Percentiles rank a stretch among this genome's conserved stretches.
Conservation (phyloP, 1,140 invertebrate species). For the Pogonus chalceus region DNA sequence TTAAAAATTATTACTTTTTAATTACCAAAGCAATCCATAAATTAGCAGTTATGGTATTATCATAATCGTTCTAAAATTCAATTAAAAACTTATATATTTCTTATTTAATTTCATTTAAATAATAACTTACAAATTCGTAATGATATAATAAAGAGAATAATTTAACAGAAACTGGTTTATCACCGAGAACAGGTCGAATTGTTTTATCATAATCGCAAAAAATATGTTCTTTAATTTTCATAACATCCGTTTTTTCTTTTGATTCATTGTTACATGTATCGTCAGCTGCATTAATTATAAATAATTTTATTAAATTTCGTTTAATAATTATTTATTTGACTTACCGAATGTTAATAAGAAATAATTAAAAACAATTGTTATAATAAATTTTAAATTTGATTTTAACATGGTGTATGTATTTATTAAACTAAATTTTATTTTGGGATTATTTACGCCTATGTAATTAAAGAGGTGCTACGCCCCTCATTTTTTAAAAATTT, state of each 20-base stretch:
- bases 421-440: too few species aligned
- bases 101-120: too few species aligned
- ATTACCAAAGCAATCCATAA: slow-evolving; percentile 27
- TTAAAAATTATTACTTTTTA: slow-evolving; percentile 1
- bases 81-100: not conserved
- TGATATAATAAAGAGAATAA: slow-evolving; percentile 39
- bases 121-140: slow-evolving; percentile 43
- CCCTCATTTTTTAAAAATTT: too few species aligned
- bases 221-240: slow-evolving; percentile 35
- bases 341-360: not conserved
- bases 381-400: too few species aligned
- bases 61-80: not conserved
- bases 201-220: slow-evolving; percentile 41
- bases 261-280: not conserved
- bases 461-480: too few species aligned
- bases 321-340: not conserved
- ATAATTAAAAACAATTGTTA: too few species aligned
- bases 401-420: too few species aligned
- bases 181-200: slow-evolving; percentile 33
- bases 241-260: not conserved
- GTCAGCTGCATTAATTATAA: not conserved
- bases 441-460: too few species aligned
- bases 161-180: slow-evolving; percentile 33
- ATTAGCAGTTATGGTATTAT: slow-evolving; percentile 22
- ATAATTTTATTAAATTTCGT: not conserved